Base-by-base conservation (phyloP, 2,797 vertebrate species). In the Moxostoma hubbsi region DNA sequence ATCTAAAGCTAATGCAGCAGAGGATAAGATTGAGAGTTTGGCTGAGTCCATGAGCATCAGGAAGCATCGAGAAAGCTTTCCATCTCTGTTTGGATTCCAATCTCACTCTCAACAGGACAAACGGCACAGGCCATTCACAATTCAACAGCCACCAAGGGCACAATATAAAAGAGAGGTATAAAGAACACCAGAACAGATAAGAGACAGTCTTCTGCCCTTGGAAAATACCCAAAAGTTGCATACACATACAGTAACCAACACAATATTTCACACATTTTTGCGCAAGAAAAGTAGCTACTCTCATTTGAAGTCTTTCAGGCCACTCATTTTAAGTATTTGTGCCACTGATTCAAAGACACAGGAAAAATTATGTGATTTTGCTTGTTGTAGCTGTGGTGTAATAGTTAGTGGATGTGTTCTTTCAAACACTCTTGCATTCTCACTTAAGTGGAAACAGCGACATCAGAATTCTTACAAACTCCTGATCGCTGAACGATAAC, bases 51-150 rank as follows among this genome's bases (percentile, higher is more conserved):
- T 79, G 80, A 73, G 74, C 72, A 85, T 85, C 80, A 76, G 72
- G 73, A 78, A 79, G 63, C 62, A 75, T 79, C 67, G 78, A 83
- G 81, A 83, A 81, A 68, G 77, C 57, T 73, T 80, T 85, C 74
- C 46, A 81, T 87, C 80, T 82, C 59, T 79, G 84, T 80, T 80
- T 81, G 69, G 70, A 73, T 75, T 69, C 72, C 76, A 75, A 68
- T 57, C 67, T 49, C 62, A 36, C 36, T 63, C 67, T 58, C 63
- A 57, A 68, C 61, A 50, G 18, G 64, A 70, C 63, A 51, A n/a
- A 72, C 50, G 15, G 59, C 68, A 63, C 59, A 82, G 70, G 58
- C 68, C 81, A 86, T 85, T 81, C 76, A 86, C 83, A 79, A 86
- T 84, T 83, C 79, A 84, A 59, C 53, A 82, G 58, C 36, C 67